Evolutionary conservation across 1,140 invertebrate species (phyloP), one percentile per base, ranked within the genome.

Genomic region (Euglossa dilemma): DNA sequence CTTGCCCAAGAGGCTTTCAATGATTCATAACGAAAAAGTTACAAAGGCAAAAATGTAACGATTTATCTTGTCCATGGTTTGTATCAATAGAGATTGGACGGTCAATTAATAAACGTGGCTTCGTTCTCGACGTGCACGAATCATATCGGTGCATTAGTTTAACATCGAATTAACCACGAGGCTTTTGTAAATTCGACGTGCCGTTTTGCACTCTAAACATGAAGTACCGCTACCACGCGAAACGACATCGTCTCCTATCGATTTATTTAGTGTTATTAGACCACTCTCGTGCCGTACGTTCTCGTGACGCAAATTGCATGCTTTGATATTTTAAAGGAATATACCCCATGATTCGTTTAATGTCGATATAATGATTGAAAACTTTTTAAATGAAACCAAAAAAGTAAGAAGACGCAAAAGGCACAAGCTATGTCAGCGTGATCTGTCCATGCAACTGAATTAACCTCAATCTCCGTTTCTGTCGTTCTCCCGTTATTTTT

Each of bases 291-390:
- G 52, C 20, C 25, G 72, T 76, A 45, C 52, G 72, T 67, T 70
- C 45, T 36, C 12, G 23, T 47, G 23, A 63, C 45, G 23, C 36
- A 59, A 70, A 61, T 80, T 70, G 59, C 73, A 87, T 84, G 77
- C 78, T 81, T 85, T 47, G 47, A 78, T 85, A 87, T 87, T 87
- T 86, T 87, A 84, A 72, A 45, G 43, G 23, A 12, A 57, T 75
- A 57, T 80, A 84, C 43, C 47, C 69, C 43, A 36, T 67, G 54
- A 57, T 69, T 73, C 79, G 20, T 86, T 75, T 47, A 61, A 47
- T 56, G 36, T 28, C 28, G 57, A 47, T 47, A 54, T 16, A 28
- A 63, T 23, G 20, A 80, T 63, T 2, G n/a, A 74, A 56, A 71
- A 28, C n/a, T 14, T n/a, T 63, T 20, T 25, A 78, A 50, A 54